A percentile compares a stretch with the other conserved stretches of the same genome.
phyloP scores from a whole-genome alignment of 2,797 vertebrate genomes.

The Enteromius anoplus region DNA sequence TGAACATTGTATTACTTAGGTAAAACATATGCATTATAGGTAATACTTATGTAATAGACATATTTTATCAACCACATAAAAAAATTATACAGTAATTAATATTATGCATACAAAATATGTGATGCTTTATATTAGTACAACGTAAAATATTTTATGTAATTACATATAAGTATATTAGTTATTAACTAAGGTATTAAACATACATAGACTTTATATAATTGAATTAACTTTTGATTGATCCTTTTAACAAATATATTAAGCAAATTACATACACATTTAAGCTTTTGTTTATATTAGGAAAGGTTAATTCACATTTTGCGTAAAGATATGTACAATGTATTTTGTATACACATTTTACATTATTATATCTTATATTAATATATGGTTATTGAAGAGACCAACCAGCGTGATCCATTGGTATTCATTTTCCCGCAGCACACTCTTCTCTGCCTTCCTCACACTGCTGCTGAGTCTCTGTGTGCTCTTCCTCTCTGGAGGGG shows the following conservation, averaged over 20 bases:
- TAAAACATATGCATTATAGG: no score
- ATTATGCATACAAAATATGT: neutral
- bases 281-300: neutral
- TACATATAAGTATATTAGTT: neutral
- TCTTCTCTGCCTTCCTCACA: constrained; percentile 81
- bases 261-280: neutral
- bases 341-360: no score
- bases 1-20: neutral
- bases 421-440: constrained; percentile 70
- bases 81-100: neutral
- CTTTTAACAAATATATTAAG: neutral
- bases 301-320: neutral
- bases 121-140: no score
- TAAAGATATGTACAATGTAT: neutral
- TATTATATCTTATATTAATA: neutral
- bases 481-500: constrained; percentile 79
- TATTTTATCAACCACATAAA: neutral
- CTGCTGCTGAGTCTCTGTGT: constrained; percentile 79
- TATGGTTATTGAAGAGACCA: neutral
- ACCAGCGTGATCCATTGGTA: neutral
- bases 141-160: neutral
- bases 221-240: neutral
- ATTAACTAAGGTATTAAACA: neutral
- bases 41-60: neutral
- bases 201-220: neutral